phyloP scores from a whole-genome alignment of 2,888 invertebrate species.

The Dynastes grantii region DNA sequence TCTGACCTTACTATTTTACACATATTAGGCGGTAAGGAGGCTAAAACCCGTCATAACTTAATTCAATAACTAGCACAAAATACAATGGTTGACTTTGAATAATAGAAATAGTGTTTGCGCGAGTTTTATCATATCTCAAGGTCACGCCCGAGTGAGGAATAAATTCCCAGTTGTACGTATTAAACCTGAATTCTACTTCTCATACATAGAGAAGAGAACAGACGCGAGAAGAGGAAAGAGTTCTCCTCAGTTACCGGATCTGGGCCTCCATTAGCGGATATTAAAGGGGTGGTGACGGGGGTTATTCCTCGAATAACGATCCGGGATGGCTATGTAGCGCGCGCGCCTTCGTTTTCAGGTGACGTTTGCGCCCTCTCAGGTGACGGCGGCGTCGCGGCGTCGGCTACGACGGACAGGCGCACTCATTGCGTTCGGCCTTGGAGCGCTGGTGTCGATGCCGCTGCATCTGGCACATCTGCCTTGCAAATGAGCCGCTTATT shows the following conservation, averaged over 20 bases:
- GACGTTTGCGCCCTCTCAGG: conserved; percentile 60
- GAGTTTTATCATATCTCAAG: conserved; percentile 60
- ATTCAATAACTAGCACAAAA: conserved; percentile 26
- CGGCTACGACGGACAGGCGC: conserved; percentile 60
- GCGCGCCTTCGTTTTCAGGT: conserved; percentile 59
- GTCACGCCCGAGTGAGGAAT: conserved; percentile 53
- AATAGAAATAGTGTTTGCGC: conserved; percentile 2
- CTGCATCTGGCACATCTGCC: conserved; percentile 70
- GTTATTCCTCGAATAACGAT: conserved; percentile 71
- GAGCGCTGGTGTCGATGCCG: conserved; percentile 58
- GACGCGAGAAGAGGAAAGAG: conserved; percentile 42
- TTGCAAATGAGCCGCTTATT: conserved; percentile 71
- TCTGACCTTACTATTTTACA: conserved; percentile 71
- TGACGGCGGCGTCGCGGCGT: conserved; percentile 58
- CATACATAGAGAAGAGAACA: conserved; percentile 42
- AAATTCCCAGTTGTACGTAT: conserved; percentile 46
- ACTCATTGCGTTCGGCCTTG: conserved; percentile 64
- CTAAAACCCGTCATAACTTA: conserved; percentile 46
- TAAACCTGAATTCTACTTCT: conserved; percentile 33
- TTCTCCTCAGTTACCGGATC: conserved; percentile 50
- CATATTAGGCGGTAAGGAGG: conserved; percentile 68
- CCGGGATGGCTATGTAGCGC: conserved; percentile 65
- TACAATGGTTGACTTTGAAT: background rate
- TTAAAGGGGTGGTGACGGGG: conserved; percentile 68
- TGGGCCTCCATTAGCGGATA: conserved; percentile 67